Conservation (phyloP, 2,113 vertebrate genomes). For the Sturnus vulgaris region DNA sequence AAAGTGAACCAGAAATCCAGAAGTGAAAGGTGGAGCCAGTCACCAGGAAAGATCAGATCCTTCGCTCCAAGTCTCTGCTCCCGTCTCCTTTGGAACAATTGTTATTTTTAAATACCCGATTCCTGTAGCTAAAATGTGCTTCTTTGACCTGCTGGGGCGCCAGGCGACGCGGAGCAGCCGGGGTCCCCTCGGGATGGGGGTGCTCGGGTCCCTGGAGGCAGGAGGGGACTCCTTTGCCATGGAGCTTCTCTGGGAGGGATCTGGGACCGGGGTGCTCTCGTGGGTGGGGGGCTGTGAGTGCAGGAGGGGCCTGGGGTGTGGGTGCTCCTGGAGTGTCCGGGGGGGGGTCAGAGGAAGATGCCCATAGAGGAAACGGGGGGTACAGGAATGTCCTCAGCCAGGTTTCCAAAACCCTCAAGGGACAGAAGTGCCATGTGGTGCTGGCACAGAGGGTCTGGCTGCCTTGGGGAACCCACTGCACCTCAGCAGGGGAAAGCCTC, state of each 20-base stretch:
- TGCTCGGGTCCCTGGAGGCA: background rate
- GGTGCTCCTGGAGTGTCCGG: background rate
- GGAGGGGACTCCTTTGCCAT: background rate
- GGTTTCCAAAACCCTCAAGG: background rate
- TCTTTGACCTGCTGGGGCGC: slow-evolving; percentile 71
- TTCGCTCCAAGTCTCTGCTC: slow-evolving; percentile 29
- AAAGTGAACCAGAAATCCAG: slow-evolving; percentile 12
- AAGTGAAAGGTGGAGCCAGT: background rate
- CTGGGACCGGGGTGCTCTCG: background rate
- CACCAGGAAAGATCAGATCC: slow-evolving; percentile 19
- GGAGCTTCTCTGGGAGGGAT: slow-evolving; percentile 41
- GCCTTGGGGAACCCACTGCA: background rate
- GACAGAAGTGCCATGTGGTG: accelerated
- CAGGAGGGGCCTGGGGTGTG: background rate
- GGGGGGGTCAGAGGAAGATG: background rate
- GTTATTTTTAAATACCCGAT: slow-evolving; percentile 71
- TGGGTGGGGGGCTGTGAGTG: background rate
- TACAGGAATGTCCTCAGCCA: background rate
- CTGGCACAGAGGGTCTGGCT: background rate
- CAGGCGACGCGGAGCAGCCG: slow-evolving; percentile 22
- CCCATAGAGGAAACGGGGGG: background rate
- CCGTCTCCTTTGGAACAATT: background rate
- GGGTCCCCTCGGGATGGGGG: background rate
- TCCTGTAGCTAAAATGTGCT: slow-evolving; percentile 78
- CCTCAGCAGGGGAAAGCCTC: background rate